A percentile compares a stretch with the other conserved stretches of the same genome.
Conservation (phyloP, 2,797 vertebrate genomes). For the Chiloscyllium punctatum region DNA sequence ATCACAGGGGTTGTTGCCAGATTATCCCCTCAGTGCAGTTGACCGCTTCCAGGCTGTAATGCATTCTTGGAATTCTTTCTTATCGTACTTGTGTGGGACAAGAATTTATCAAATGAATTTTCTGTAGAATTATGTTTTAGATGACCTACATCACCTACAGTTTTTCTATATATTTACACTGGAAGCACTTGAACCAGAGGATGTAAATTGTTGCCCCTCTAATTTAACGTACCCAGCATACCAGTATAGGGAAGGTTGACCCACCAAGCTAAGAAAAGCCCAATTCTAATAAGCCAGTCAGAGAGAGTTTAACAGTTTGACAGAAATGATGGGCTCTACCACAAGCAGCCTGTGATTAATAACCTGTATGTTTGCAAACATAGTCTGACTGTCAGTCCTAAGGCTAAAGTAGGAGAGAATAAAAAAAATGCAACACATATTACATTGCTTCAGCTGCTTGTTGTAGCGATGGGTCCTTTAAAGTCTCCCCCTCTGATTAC, state of each 20-base stretch:
- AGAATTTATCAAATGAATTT: background rate
- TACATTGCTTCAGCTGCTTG: constrained; percentile 25
- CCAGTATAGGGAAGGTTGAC: constrained; percentile 1
- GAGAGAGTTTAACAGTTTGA: constrained; percentile 36
- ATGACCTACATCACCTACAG: background rate
- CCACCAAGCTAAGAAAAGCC: constrained; percentile 22
- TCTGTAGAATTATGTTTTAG: background rate
- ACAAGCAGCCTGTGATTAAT: constrained; percentile 37
- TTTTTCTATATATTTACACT: background rate
- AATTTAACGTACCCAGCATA: constrained; percentile 28
- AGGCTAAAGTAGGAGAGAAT: constrained; percentile 31
- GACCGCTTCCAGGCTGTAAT: too few relatives aligned
- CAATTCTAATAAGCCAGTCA: constrained; percentile 34
- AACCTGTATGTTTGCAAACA: constrained; percentile 34
- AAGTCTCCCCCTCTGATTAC: constrained; percentile 30
- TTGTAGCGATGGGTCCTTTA: constrained; percentile 27
- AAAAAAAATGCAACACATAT: constrained; percentile 35
- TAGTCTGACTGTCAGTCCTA: constrained; percentile 35
- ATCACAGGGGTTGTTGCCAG: too few relatives aligned
- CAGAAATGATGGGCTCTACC: constrained; percentile 33
- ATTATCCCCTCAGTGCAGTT: too few relatives aligned
- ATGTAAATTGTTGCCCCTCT: constrained; percentile 20
- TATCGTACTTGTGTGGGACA: background rate
- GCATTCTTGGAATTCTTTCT: background rate
- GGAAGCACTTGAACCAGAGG: background rate